Base-by-base conservation (phyloP, 2,113 vertebrate genomes). In the Mungos mungo region DNA sequence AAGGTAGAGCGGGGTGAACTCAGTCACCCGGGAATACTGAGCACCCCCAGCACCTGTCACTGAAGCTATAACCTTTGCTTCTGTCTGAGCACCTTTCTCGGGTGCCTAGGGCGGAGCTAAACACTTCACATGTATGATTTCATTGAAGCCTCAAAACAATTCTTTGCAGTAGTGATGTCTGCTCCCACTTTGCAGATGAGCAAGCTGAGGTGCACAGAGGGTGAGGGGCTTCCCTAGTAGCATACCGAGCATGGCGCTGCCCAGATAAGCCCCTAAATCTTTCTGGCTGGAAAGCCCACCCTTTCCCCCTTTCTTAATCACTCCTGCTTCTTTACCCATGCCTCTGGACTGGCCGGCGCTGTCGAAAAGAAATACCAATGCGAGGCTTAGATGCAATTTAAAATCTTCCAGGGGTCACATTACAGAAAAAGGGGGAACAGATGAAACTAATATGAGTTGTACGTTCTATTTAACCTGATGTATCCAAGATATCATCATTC, bases 311-410 rank as follows among this genome's bases (percentile, higher is more conserved):
- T 74, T 54, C 25, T 10, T 74, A 68, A 52, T 57, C 52, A 45
- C 57, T 31, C 6, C 25, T 79, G 3, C 23, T 76, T 63, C 68
- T 66, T 94, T 66, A 60, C 72, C 50, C 74, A 93, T 4, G 8
- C 5, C 63, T 94, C 66, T 72, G 76, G 76, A 31, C 29, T 35
- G 18, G 12, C 25, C 41, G 18, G 12, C 21, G 33, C 10, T 54
- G 16, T 27, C 29, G 7, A 69, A 68, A 54, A 90, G 19, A 76
- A 50, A 86, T 3, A 47, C 0, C 63, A 54, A 86, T 66, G 4
- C 0, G 2, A 90, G 57, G 76, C 18, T 88, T 0, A 0, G 8
- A 23, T 21, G 1, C 60, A 41, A 68, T 52, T 93, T 65, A 35
- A 84, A 63, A 15, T 31, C 41, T 50, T 68, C 81, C 38, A 86